Percentiles rank a stretch among this genome's conserved stretches.
Conservation (phyloP, 2,113 vertebrate species). For the Prionailurus viverrinus region DNA sequence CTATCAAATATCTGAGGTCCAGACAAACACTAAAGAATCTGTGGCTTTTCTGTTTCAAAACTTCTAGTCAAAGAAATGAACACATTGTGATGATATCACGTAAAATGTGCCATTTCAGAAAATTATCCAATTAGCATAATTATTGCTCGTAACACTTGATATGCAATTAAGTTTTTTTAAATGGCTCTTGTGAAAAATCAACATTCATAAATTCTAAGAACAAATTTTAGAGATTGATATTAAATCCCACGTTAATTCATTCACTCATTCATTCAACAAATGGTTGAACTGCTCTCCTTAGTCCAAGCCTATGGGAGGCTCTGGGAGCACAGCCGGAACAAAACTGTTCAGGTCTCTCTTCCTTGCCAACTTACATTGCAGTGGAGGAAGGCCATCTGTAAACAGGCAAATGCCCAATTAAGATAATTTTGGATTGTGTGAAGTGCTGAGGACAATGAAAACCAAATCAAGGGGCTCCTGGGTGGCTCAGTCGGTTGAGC, state of each 20-base stretch:
- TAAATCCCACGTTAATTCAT: neutral
- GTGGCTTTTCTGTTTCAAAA: neutral
- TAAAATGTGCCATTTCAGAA: conserved; percentile 53
- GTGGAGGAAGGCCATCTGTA: neutral
- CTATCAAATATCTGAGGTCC: neutral
- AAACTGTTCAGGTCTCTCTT: neutral
- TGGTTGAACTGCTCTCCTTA: neutral
- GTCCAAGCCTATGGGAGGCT: neutral
- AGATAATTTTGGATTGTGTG: neutral
- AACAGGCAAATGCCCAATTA: neutral
- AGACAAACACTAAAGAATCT: neutral
- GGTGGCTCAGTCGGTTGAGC: no score
- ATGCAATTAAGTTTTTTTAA: conserved; percentile 44
- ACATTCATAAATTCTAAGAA: conserved; percentile 46
- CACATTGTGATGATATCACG: neutral
- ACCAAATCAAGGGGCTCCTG: neutral
- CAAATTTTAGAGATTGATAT: conserved; percentile 31
- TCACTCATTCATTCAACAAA: neutral
- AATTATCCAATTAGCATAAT: conserved; percentile 53
- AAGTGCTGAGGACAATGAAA: neutral
- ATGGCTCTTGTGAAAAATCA: conserved; percentile 36
- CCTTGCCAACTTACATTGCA: neutral
- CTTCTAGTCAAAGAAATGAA: conserved; percentile 45
- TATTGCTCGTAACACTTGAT: neutral
- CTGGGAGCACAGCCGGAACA: neutral